Percentiles rank a stretch among this genome's conserved stretches.
Evolutionary conservation across 2,797 vertebrate genomes (phyloP).

Genomic region (Girardinus metallicus): DNA sequence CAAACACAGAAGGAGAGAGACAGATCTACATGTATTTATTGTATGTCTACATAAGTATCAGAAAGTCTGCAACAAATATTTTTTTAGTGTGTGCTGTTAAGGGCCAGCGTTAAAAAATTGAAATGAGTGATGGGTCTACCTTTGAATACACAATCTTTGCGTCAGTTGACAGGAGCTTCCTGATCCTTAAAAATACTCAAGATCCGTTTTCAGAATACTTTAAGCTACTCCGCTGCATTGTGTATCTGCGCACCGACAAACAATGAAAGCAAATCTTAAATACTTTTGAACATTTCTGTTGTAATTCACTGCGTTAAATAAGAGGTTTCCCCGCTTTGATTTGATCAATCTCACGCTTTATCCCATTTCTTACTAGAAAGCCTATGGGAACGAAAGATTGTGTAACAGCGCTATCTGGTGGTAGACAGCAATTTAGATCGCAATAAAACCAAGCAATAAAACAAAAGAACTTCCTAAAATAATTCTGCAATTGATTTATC

Average conservation of each 20-base stretch:
- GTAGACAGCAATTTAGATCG: background rate
- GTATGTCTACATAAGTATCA: background rate
- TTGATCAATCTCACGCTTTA: conserved; percentile 24
- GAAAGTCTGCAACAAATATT: background rate
- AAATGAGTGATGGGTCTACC: conserved; percentile 27
- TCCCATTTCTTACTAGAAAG: conserved; percentile 34
- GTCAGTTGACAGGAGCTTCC: conserved; percentile 60
- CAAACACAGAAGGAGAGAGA: no score
- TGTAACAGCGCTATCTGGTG: conserved; percentile 49
- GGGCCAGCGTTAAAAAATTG: background rate
- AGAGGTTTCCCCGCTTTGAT: background rate
- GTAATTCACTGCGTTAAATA: background rate
- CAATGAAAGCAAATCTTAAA: background rate
- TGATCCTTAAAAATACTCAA: conserved; percentile 46
- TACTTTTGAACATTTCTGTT: background rate
- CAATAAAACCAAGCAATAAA: background rate
- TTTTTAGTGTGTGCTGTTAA: background rate
- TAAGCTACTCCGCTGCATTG: background rate
- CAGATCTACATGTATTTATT: background rate
- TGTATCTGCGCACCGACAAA: background rate
- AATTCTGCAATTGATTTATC: background rate
- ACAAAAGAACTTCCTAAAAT: background rate
- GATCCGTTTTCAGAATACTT: background rate
- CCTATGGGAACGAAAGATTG: background rate
- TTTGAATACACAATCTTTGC: conserved; percentile 39